Evolutionary conservation across 64 coral and sea anemone species (phyloP), one percentile per base, ranked within the genome.

Genomic region (Anthopleura sola): DNA sequence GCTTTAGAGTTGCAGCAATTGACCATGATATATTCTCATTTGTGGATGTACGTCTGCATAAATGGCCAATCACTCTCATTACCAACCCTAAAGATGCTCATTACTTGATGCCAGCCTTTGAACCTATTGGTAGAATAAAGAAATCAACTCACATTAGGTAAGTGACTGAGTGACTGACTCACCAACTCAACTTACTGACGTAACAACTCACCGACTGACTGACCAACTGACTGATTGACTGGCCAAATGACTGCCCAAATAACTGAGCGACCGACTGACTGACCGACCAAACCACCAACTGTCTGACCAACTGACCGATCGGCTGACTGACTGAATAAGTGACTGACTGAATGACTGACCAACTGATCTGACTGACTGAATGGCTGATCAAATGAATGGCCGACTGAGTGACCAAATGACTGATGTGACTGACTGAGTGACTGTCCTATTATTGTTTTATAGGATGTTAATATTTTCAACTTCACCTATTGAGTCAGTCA

Each of bases 141-240:
- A 94, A 87, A 34, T 99, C 97, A n/a, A 90, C 92, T n/a, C 97
- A 99, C 51, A 92, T 99, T n/a, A 99, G 97, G 95, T 98, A 84
- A 9, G n/a, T 62, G 24, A 62, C 21, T 11, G 24, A 62, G 0
- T 26, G 58, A 60, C 19, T 5, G 20, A 60, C 23, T n/a, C 3
- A 62, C 58, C 58, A n/a, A 62, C 36, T 21, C 75, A n/a, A 37
- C 18, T 19, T 17, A 11, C 37, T 60, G 1, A 6, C 50, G 21
- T 20, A 62, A 15, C 21, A 26, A 7, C 58, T n/a, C 4, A n/a
- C 3, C n/a, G 58, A 26, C 21, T 62, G n/a, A 10, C 11, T n/a
- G n/a, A 62, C 58, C 58, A 62, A 5, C 50, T 17, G 20, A 44
- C 39, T 44, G 40, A 44, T 12, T 17, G 12, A 13, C 50, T 17